Evolutionary conservation across 2,888 invertebrate genomes (phyloP).

Genomic region (Dichetophora obliterata): DNA sequence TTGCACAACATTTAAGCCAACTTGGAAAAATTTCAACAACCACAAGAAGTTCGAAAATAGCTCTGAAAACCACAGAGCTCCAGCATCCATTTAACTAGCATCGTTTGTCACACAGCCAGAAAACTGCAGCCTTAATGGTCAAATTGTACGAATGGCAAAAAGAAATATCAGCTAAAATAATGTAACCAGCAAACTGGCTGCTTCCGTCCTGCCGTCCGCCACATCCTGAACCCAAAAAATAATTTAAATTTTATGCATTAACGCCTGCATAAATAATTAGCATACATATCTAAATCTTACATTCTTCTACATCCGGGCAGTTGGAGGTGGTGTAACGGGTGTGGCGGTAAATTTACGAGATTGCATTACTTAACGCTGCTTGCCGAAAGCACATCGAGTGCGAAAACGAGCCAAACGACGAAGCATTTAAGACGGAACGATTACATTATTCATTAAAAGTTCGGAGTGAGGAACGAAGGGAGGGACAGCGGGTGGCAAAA

Average conservation of each 20-base stretch:
- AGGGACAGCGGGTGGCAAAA: not conserved
- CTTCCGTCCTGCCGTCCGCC: not conserved
- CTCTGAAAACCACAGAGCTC: not conserved
- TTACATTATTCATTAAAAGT: slow-evolving; percentile 52
- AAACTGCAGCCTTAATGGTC: slow-evolving; percentile 5
- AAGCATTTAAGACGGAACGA: slow-evolving; percentile 49
- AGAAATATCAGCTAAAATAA: not conserved
- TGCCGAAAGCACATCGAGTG: slow-evolving; percentile 38
- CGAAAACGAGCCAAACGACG: slow-evolving; percentile 33
- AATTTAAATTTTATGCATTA: slow-evolving; percentile 42
- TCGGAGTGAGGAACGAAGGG: slow-evolving; percentile 15
- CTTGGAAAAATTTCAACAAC: not conserved
- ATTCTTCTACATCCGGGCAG: slow-evolving; percentile 25
- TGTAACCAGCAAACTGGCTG: not conserved
- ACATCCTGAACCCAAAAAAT: slow-evolving; percentile 14
- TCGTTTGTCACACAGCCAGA: slow-evolving; percentile 8
- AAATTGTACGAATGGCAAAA: not conserved
- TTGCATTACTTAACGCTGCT: slow-evolving; percentile 40
- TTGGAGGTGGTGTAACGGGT: not conserved
- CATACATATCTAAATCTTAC: slow-evolving; percentile 45
- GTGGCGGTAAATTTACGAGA: slow-evolving; percentile 17
- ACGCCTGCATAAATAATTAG: slow-evolving; percentile 51
- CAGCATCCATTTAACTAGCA: not conserved
- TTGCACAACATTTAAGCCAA: not conserved
- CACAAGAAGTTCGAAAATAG: slow-evolving; percentile 9